These are phyloP conservation scores for Orius insidiosus DNA, from an alignment of 1,140 invertebrate genomes.

Conservation along the genomic window DNA sequence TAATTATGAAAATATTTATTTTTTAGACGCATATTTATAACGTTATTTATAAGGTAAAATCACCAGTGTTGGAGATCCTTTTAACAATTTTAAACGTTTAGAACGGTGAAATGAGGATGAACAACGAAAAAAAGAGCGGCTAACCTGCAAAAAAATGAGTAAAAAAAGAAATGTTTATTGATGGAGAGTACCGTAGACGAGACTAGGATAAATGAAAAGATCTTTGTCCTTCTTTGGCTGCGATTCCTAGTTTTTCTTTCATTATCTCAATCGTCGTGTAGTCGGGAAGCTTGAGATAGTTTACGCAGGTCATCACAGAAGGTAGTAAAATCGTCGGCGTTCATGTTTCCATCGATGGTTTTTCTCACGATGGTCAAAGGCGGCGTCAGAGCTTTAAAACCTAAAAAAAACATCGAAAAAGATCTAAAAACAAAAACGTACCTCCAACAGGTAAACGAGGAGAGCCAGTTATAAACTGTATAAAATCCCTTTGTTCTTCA, in stretches of 20 bases:
- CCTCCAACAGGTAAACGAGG: slow-evolving; percentile 94
- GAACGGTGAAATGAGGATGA: too few relatives aligned
- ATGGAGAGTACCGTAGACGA: background rate
- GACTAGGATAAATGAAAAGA: slow-evolving; percentile 92
- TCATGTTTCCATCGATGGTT: slow-evolving; percentile 75
- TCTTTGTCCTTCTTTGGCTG: slow-evolving; percentile 88
- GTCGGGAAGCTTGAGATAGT: slow-evolving; percentile 97
- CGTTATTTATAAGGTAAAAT: too few relatives aligned
- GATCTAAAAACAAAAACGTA: slow-evolving; percentile 26
- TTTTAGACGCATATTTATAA: too few relatives aligned
- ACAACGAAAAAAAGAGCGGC: too few relatives aligned
- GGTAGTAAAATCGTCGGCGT: slow-evolving; percentile 92
- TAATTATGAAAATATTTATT: too few relatives aligned
- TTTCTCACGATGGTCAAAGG: slow-evolving; percentile 93
- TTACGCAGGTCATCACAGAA: slow-evolving; percentile 99
- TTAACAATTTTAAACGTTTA: too few relatives aligned
- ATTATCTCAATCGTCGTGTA: slow-evolving; percentile 87
- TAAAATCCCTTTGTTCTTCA: slow-evolving; percentile 84
- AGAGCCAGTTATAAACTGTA: slow-evolving; percentile 97
- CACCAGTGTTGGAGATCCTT: too few relatives aligned
- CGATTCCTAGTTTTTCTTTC: slow-evolving; percentile 74
- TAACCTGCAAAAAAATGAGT: too few relatives aligned
- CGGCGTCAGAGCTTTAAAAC: slow-evolving; percentile 87
- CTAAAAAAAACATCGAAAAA: slow-evolving; percentile 42
- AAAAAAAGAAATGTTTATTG: too few relatives aligned